Conservation (phyloP, 2,113 vertebrate species). For the human (Homo sapiens) region GRCh38 chr18:38451001-38451500, state of each 20-base stretch:
- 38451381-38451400: background rate
- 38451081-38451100: background rate
- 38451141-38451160: background rate
- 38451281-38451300: background rate
- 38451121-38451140: background rate
- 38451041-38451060: background rate
- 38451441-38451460: background rate
- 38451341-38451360: background rate
- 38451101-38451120: background rate
- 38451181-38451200: background rate
- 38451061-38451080: background rate
- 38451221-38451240: background rate
- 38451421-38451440: background rate
- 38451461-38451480: background rate
- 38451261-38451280: background rate
- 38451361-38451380: background rate
- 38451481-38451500: background rate
- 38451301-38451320: background rate
- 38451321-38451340: background rate
- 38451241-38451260: background rate
- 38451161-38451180: background rate
- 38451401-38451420: background rate
- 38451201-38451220: background rate
- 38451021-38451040: background rate
- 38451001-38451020: background rate